Conservation (phyloP, 2,888 invertebrate genomes). For the Hypomecis atomaria region DNA sequence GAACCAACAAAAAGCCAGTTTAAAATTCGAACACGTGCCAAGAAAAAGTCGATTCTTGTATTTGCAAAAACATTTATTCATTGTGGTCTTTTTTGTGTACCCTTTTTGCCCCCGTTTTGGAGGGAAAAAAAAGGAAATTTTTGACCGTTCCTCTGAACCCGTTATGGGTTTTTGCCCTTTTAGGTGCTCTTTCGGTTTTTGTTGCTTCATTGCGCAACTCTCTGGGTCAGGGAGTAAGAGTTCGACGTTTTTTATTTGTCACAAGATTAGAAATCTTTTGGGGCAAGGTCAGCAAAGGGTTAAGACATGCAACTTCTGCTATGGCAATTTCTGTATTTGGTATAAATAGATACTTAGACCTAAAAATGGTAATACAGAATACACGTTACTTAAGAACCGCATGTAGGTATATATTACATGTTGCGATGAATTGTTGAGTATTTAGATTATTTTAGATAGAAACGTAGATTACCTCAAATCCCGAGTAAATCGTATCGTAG, state of each 20-base stretch:
- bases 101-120: conserved; percentile 75
- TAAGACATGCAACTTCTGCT: conserved; percentile 1
- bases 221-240: conserved; percentile 43
- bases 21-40: conserved; percentile 77
- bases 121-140: conserved; percentile 61
- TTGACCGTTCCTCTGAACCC: conserved; percentile 62
- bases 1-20: conserved; percentile 65
- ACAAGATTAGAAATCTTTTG: conserved; percentile 24
- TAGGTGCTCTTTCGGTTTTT: conserved; percentile 57
- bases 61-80: conserved; percentile 80
- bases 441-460: too few species aligned
- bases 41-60: conserved; percentile 72
- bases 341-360: too few species aligned
- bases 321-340: neutral
- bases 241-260: conserved; percentile 38
- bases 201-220: conserved; percentile 63
- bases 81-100: conserved; percentile 65
- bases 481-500: too few species aligned
- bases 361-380: too few species aligned
- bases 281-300: conserved; percentile 26
- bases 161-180: conserved; percentile 75
- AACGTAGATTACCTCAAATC: too few species aligned
- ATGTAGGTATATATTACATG: too few species aligned
- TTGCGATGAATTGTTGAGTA: too few species aligned
- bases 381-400: too few species aligned